Base-by-base conservation (phyloP, 2,888 invertebrate species). In the Chalcis sispes region DNA sequence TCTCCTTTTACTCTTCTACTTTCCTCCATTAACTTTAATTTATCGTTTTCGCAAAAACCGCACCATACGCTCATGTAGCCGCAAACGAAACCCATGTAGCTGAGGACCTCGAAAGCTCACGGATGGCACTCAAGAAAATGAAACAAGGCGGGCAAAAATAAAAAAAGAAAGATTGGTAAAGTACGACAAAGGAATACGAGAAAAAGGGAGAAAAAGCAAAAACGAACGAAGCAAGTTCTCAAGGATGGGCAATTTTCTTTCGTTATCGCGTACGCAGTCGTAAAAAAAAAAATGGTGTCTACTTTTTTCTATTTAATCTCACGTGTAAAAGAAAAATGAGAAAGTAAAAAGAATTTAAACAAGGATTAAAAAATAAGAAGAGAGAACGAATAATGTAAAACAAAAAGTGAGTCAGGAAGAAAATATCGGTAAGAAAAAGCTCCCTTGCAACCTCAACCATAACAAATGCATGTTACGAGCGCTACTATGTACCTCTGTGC, bases 281-380 rank as follows among this genome's bases (percentile, higher is more conserved):
- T n/a, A n/a, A 18, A 61, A 62, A 71, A 62, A 61, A 71, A 71
- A 71, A 62, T 20, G 52, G 20, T n/a, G 3, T 59, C 50, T n/a
- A 3, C 70, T 18, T 18, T 29, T 56, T 25, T 27, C 59, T 27
- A 42, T 56, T 56, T 54, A 67, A 67, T 67, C 67, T 67, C 23
- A 27, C 18, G 40, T 15, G 36, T 23, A 50, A 18, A 56, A 29
- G n/a, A n/a, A 50, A 20, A 32, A 48, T 7, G 18, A 25, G 50
- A 13, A 1, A 62, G 15, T 15, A 42, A 13, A 10, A 61, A 42
- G 42, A 67, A 56, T 67, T 56, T 67, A 40, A 67, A 56, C 25
- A 42, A 46, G 56, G 8, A 46, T 23, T 29, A 20, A 1, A 59
- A 56, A n/a, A 25, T 15, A 67, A 20, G 20, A 20, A 29, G 18